Percentiles rank a stretch among this genome's conserved stretches.
phyloP scores from a whole-genome alignment of 2,113 vertebrate genomes.

The Brevimyrus niger region DNA sequence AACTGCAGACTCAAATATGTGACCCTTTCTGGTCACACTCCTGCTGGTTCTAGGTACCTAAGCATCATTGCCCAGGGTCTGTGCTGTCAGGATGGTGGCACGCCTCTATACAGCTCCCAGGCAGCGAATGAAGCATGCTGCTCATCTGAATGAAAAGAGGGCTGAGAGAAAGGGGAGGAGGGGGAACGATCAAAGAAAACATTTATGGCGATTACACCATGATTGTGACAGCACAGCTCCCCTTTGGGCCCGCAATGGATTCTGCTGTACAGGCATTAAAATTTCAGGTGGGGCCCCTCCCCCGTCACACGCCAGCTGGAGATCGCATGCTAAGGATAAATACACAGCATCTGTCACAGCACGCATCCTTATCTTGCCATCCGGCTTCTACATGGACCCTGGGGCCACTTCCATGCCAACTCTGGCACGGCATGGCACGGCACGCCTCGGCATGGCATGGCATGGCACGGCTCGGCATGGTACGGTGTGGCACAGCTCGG shows the following conservation, averaged over 20 bases:
- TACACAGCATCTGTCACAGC: not conserved
- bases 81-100: not conserved
- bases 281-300: not conserved
- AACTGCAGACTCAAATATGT: not conserved
- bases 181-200: not conserved
- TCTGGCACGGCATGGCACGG: no score
- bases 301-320: not conserved
- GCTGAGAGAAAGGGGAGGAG: not conserved
- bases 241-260: not conserved
- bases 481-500: no score
- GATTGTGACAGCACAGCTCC: not conserved
- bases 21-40: not conserved
- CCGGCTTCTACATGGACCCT: not conserved
- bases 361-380: not conserved
- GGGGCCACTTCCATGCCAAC: not conserved
- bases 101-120: not conserved
- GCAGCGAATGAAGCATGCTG: not conserved
- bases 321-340: not conserved
- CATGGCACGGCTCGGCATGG: no score
- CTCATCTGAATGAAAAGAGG: not conserved
- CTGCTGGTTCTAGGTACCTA: not conserved
- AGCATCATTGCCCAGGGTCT: not conserved
- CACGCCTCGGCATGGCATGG: not conserved
- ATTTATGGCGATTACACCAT: not conserved
- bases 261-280: conserved; percentile 1